Conservation (phyloP, 2,113 vertebrate species). For the Heptranchias perlo region DNA sequence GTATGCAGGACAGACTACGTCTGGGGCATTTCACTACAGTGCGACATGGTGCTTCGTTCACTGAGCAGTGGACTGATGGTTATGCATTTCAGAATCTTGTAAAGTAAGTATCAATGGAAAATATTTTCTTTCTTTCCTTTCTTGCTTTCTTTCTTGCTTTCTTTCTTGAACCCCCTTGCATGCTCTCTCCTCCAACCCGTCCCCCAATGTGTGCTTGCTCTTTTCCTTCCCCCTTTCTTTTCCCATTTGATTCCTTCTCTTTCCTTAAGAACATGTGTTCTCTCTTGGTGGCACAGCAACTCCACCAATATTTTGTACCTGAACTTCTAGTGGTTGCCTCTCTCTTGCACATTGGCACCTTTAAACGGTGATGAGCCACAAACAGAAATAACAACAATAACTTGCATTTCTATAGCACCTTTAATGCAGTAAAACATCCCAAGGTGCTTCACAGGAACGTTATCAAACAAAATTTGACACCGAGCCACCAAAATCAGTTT, state of each 20-base stretch:
- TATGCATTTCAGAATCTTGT: slow-evolving; percentile 99
- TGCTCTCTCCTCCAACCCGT: not conserved
- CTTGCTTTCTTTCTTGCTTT: not conserved
- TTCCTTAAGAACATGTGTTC: too few relatives aligned
- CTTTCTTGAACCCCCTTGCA: not conserved
- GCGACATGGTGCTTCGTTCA: slow-evolving; percentile 96
- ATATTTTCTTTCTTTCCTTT: slow-evolving; percentile 46
- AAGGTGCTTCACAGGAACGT: too few relatives aligned
- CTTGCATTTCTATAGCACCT: too few relatives aligned
- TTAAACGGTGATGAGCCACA: too few relatives aligned
- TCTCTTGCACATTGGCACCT: not conserved
- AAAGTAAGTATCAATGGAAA: slow-evolving; percentile 70
- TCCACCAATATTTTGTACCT: not conserved
- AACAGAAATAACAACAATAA: too few relatives aligned
- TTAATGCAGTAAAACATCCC: too few relatives aligned
- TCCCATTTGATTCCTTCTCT: not conserved
- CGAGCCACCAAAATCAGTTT: not conserved
- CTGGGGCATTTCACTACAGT: slow-evolving; percentile 98
- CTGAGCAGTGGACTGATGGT: slow-evolving; percentile 98
- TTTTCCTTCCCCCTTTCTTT: not conserved
- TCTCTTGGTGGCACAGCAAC: not conserved
- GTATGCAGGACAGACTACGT: slow-evolving; percentile 97
- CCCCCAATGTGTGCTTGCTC: not conserved
- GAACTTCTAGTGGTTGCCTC: not conserved
- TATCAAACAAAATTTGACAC: too few relatives aligned